phyloP scores from a whole-genome alignment of 2,113 vertebrate genomes.

The Sylvilagus bachmani region DNA sequence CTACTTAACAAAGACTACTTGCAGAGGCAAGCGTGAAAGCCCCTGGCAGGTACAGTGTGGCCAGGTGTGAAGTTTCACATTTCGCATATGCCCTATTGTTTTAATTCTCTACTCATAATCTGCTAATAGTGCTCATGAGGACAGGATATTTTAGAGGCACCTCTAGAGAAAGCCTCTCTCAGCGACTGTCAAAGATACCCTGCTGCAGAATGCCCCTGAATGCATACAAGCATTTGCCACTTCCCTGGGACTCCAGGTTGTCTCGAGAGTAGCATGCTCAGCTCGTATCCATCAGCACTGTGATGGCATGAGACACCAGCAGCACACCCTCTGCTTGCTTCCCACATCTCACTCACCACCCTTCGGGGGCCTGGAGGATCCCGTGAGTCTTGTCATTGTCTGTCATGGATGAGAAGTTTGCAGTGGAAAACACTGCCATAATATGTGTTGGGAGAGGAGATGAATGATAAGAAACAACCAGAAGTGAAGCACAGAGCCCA shows the following conservation, averaged over 20 bases:
- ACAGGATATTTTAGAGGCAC: neutral
- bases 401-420: neutral
- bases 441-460: conserved; percentile 42
- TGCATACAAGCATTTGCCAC: neutral
- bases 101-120: conserved; percentile 35
- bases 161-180: neutral
- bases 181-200: fast-evolving
- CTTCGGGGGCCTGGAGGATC: neutral
- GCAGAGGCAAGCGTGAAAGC: neutral
- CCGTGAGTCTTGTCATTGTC: conserved; percentile 42
- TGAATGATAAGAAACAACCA: neutral
- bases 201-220: neutral
- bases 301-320: neutral
- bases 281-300: neutral
- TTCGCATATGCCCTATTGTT: conserved; percentile 21
- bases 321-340: conserved; percentile 18
- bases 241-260: neutral
- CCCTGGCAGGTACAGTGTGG: neutral
- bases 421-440: neutral
- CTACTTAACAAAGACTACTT: neutral
- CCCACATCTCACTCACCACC: neutral
- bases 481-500: neutral
- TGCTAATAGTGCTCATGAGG: neutral
- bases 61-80: conserved; percentile 54
- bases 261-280: conserved; percentile 23